Base-by-base conservation (phyloP, 2,888 invertebrate genomes). In the Heliconius aoede region DNA sequence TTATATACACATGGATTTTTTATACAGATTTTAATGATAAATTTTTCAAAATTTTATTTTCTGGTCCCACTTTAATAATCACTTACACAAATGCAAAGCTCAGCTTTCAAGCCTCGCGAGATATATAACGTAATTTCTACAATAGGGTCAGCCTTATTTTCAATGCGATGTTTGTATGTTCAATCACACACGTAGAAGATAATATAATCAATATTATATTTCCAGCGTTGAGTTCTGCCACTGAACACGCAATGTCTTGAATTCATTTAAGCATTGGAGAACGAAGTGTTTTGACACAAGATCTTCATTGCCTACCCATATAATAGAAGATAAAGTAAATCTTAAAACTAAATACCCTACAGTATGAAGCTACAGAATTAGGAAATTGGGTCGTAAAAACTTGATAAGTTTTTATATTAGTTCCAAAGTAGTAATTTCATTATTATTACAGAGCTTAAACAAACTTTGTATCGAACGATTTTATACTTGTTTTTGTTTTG, bases 301-400 rank as follows among this genome's bases (percentile, higher is more conserved):
- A 8, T n/a, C 21, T 8, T 51, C 51, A 8, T 55, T 55, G 7
- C 1, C 9, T 51, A 55, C 9, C n/a, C 21, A 9, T 55, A 3
- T 55, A 55, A 46, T 55, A 9, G 3, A n/a, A 55, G 9, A 55
- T 55, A n/a, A 55, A 26, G 13, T 13, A 24, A 58, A 4, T 58
- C 58, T 11, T 3, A 11, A 13, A 58, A 5, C 9, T 58, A 58
- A 26, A 71, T 72, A 61, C n/a, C 21, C 21, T 55, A 51, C 51
- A 68, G 74, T 71, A 71, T 60, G 67, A 73, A 74, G 74, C 78
- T 73, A 78, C 72, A 73, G 60, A 69, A 78, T 80, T 77, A 67
- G 74, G 68, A 58, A 65, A 67, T 68, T 55, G 77, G 55, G n/a
- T 69, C 55, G n/a, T 55, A 69, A 69, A 55, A 55, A 32, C n/a